Conservation (phyloP, 2,113 vertebrate genomes). For the Odocoileus hemionus region DNA sequence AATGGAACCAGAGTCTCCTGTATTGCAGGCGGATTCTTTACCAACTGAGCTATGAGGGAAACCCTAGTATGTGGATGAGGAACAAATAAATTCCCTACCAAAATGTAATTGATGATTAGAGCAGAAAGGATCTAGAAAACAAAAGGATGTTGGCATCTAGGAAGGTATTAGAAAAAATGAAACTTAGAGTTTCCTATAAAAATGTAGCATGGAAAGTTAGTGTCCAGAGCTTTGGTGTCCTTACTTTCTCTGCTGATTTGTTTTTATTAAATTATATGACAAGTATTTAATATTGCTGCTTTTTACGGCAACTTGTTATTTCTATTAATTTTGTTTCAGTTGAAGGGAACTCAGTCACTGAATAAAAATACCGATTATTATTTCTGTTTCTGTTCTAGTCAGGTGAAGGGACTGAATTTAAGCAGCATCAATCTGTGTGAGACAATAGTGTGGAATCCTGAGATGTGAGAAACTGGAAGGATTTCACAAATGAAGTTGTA, state of each 20-base stretch:
- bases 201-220: background rate
- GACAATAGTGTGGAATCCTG: background rate
- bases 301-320: background rate
- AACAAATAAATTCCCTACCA: background rate
- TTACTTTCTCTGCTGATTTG: background rate
- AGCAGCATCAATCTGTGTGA: background rate
- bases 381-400: background rate
- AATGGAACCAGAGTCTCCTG: background rate
- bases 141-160: background rate
- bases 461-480: background rate
- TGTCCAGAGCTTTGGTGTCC: background rate
- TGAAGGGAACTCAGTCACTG: background rate
- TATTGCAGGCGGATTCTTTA: background rate
- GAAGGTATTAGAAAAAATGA: background rate
- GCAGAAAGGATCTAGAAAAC: background rate
- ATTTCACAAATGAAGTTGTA: background rate
- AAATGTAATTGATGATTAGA: background rate
- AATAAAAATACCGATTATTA: background rate
- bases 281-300: background rate
- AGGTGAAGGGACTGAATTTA: background rate
- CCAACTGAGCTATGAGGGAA: background rate
- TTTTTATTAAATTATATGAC: background rate
- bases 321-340: background rate
- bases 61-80: background rate
- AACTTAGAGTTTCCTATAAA: background rate